These are phyloP conservation scores for Eledona agricola DNA, from an alignment of 2,888 invertebrate species.

Conservation along the genomic window DNA sequence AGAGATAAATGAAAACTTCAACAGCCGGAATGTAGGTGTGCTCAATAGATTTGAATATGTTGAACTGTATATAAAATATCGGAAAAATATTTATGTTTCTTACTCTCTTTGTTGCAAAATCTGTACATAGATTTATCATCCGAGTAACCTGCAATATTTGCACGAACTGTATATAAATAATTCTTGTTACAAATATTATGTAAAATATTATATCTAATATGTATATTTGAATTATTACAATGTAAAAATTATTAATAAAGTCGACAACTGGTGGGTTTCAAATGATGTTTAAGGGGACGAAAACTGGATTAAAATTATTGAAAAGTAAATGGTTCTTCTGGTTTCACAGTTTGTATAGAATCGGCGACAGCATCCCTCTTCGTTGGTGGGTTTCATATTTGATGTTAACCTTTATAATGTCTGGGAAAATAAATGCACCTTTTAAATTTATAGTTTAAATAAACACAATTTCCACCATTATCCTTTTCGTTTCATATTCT, in stretches of 20 bases:
- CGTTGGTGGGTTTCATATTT: too few species aligned
- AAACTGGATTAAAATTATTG: too few species aligned
- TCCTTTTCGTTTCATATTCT: too few species aligned
- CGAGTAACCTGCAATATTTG: conserved; percentile 9
- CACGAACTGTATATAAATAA: conserved; percentile 29
- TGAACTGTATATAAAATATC: conserved; percentile 21
- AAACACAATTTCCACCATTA: too few species aligned
- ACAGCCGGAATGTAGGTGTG: conserved; percentile 8
- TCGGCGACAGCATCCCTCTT: too few species aligned
- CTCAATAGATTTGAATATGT: conserved; percentile 26
- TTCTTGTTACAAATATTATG: conserved; percentile 31
- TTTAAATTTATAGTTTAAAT: too few species aligned
- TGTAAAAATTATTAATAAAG: conserved; percentile 39
- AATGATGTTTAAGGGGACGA: conserved; percentile 1
- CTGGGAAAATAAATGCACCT: too few species aligned
- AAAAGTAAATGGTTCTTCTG: too few species aligned
- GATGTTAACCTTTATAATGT: too few species aligned
- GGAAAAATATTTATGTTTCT: conserved; percentile 6
- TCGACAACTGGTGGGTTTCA: conserved; percentile 37
- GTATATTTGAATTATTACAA: conserved; percentile 35
- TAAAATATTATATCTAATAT: conserved; percentile 29
- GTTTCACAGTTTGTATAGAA: too few species aligned
- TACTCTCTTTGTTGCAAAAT: conserved; percentile 19
- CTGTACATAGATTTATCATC: conserved; percentile 13
- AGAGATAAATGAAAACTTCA: conserved; percentile 8